These are phyloP conservation scores for Crotalus horridus DNA, from an alignment of 2,113 vertebrate genomes.

Conservation along the genomic window DNA sequence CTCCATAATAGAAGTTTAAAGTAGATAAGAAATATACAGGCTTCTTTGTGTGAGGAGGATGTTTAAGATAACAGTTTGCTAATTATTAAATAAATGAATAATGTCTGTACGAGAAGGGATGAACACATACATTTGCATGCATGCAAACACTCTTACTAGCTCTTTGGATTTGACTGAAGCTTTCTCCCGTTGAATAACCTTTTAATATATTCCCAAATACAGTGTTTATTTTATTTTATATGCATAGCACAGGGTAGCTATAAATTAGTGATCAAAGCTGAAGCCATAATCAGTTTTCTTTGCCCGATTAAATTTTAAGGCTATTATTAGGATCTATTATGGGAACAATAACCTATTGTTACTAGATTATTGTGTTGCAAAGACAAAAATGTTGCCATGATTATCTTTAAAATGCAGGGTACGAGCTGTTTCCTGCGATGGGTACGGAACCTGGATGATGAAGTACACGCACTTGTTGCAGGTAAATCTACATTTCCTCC, in stretches of 20 bases:
- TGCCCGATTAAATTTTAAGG: background rate
- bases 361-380: background rate
- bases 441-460: constrained; percentile 93
- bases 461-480: constrained; percentile 93
- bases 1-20: background rate
- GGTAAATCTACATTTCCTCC: constrained; percentile 69
- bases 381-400: constrained; percentile 7
- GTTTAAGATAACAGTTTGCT: background rate
- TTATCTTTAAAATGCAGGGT: constrained; percentile 72
- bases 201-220: background rate
- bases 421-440: constrained; percentile 95
- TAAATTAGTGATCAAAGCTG: background rate
- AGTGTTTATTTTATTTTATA: background rate
- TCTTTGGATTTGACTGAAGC: background rate
- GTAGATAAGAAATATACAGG: background rate
- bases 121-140: background rate
- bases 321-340: background rate
- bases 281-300: background rate
- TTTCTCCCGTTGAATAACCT: background rate
- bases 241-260: background rate
- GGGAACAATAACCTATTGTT: background rate
- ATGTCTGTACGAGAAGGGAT: background rate
- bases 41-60: background rate
- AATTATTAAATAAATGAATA: background rate
- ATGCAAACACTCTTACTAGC: background rate